Conservation (phyloP, 1,140 invertebrate genomes). For the Anastatus disparis region DNA sequence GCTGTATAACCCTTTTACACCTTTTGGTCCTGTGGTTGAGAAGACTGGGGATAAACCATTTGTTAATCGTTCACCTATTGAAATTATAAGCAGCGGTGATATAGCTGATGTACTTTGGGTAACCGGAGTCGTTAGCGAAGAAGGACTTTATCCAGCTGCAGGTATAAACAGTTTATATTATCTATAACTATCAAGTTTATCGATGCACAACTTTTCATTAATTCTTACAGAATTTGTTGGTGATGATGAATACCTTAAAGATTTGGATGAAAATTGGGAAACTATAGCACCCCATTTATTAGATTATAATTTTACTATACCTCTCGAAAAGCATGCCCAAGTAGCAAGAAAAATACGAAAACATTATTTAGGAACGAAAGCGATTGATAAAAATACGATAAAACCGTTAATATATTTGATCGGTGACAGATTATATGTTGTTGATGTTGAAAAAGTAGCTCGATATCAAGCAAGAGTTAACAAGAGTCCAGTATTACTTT, state of each 20-base stretch:
- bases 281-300: constrained; percentile 12
- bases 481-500: constrained; percentile 69
- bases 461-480: constrained; percentile 63
- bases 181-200: neutral
- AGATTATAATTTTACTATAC: constrained; percentile 29
- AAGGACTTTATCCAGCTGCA: constrained; percentile 68
- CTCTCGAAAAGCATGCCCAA: neutral
- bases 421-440: neutral
- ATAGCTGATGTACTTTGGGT: constrained; percentile 67
- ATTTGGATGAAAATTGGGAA: constrained; percentile 19
- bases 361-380: constrained; percentile 43
- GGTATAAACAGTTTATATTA: constrained; percentile 58
- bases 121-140: constrained; percentile 63
- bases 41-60: neutral
- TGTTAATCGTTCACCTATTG: constrained; percentile 65
- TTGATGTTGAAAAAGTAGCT: constrained; percentile 64
- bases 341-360: neutral
- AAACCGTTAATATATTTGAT: neutral
- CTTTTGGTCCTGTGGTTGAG: constrained; percentile 33
- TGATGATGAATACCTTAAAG: neutral
- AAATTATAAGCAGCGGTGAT: constrained; percentile 60
- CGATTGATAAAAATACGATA: neutral
- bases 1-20: constrained; percentile 23
- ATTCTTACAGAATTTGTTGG: neutral
- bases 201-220: neutral